Evolutionary conservation across 1,140 invertebrate species (phyloP), one percentile per base, ranked within the genome.

Genomic region (Drosophila busckii): DNA sequence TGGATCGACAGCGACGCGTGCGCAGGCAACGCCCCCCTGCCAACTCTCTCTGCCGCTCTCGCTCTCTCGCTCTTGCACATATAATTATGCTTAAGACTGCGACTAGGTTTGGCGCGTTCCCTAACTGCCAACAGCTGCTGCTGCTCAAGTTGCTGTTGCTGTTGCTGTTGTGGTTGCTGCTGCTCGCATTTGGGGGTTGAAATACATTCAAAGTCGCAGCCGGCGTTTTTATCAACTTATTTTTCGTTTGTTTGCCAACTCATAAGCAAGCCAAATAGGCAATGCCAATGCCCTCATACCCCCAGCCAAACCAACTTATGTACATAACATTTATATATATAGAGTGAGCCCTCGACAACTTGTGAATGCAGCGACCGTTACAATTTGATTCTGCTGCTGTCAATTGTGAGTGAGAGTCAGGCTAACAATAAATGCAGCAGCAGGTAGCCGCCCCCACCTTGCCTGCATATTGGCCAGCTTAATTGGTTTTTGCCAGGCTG

Each of bases 61-160:
- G 17, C 49, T 46, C 16, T 35, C 37, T 42, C 13, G 45, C 54
- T 31, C 22, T 29, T 9, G 8, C 28, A 17, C 32, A 76, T 48
- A 64, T 68, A 64, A 64, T 64, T 53, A 37, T 16, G 64, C 64
- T 48, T 46, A 58, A 78, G 71, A 78, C 73, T 67, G 52, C 61
- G 49, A 26, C 59, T 56, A 50, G 56, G 68, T 78, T 84, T 84
- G 78, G 78, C 78, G 78, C 78, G 78, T 84, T 84, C 78, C 78
- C 56, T 71, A 64, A 54, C 46, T 54, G 49, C 45, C 82, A 84
- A 84, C 78, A 84, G 84, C 78, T 84, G 80, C 80, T 84, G 60
- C 78, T 84, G 76, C 44, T 26, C 31, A 42, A 19, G 37, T 19
- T 28, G 37, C 25, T 37, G 55, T 38, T 23, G 35, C 28, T 35